Evolutionary conservation across 2,888 invertebrate species (phyloP).

Genomic region (Cantharis nigra): DNA sequence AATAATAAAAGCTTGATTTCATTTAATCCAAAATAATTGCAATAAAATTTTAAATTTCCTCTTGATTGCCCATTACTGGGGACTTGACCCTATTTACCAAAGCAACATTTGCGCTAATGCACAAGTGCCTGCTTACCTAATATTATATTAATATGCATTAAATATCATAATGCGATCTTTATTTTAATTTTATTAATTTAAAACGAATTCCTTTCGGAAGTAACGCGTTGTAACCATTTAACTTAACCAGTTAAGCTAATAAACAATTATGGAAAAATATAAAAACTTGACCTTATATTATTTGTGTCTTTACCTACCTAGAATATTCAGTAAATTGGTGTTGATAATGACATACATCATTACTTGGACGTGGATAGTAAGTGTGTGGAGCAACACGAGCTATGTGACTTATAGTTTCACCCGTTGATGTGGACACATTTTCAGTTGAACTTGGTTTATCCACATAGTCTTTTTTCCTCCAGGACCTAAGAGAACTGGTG

Average conservation of each 20-base stretch:
- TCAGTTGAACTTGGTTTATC: slow-evolving; percentile 42
- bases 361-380: slow-evolving; percentile 46
- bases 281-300: background rate
- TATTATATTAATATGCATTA: no score
- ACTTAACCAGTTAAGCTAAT: background rate
- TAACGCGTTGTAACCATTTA: background rate
- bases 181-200: no score
- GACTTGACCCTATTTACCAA: no score
- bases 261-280: background rate
- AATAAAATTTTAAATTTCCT: no score
- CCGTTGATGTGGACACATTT: slow-evolving; percentile 24
- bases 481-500: slow-evolving; percentile 50
- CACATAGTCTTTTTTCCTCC: slow-evolving; percentile 50
- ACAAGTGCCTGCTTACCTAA: no score
- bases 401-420: slow-evolving; percentile 44
- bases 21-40: no score
- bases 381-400: slow-evolving; percentile 54
- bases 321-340: slow-evolving; percentile 12
- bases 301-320: background rate
- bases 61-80: no score
- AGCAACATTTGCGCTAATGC: no score
- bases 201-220: background rate
- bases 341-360: slow-evolving; percentile 44
- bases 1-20: no score
- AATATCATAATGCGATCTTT: no score